These are phyloP conservation scores for Ceratina calcarata DNA, from an alignment of 1,140 invertebrate species.

Conservation along the genomic window DNA sequence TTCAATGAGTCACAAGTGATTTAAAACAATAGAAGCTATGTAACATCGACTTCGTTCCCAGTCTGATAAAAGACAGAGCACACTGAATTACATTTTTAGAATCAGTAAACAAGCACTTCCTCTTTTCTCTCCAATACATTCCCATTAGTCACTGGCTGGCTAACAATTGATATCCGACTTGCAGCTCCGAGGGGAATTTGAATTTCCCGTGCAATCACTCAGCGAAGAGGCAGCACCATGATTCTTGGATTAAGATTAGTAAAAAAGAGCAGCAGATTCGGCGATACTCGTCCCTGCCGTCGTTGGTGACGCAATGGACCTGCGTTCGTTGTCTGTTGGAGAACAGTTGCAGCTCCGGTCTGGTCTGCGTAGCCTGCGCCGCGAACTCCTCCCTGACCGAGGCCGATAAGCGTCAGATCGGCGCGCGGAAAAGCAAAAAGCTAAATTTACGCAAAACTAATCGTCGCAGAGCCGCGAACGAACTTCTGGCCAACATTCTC, in stretches of 20 bases:
- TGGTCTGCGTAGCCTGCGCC: constrained; percentile 76
- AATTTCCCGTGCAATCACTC: constrained; percentile 52
- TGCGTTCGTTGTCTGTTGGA: constrained; percentile 77
- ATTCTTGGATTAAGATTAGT: constrained; percentile 67
- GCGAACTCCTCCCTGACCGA: constrained; percentile 75
- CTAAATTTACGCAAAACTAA: constrained; percentile 70
- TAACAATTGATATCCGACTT: neutral
- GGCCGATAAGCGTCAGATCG: constrained; percentile 73
- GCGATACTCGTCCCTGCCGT: constrained; percentile 74
- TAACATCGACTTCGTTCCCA: too few relatives aligned
- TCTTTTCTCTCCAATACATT: too few relatives aligned
- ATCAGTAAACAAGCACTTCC: too few relatives aligned
- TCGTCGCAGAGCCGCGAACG: constrained; percentile 68
- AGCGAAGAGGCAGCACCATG: constrained; percentile 64
- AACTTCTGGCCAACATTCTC: constrained; percentile 67
- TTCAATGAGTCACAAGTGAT: too few relatives aligned
- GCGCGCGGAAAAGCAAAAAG: constrained; percentile 74
- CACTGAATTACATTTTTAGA: too few relatives aligned
- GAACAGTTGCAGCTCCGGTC: constrained; percentile 74
- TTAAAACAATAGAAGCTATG: too few relatives aligned
- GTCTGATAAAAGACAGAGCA: too few relatives aligned
- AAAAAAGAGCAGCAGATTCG: constrained; percentile 58
- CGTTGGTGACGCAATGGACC: constrained; percentile 76
- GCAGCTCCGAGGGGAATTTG: constrained; percentile 65
- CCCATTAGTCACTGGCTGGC: too few relatives aligned